Base-by-base conservation (phyloP, 2,888 invertebrate species). In the Troilus luridus region DNA sequence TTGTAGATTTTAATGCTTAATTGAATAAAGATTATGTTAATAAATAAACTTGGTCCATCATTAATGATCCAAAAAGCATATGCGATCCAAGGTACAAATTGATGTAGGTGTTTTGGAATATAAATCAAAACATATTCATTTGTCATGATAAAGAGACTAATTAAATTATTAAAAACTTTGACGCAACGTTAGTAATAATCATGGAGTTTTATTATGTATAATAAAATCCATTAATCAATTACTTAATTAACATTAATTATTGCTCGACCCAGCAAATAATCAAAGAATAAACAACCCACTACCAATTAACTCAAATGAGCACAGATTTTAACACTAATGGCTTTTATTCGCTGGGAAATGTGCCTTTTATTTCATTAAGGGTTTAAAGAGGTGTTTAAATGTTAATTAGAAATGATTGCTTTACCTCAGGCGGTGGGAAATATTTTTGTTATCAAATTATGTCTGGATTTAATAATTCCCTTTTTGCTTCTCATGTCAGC, bases 291-390 rank as follows among this genome's bases (percentile, higher is more conserved):
- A 67, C 7, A 67, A 67, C 67, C 67, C 64, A 67, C 5, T 10
- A 0, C 24, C 24, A 67, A 77, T 77, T 77, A 77, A 41, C 27
- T 6, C 72, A 77, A 77, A 77, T 77, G 72, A 77, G 72, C 72
- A 27, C 17, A 41, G 72, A 77, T 77, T 77, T 27, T 8, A 77
- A 17, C 72, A 77, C 27, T 77, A 77, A 41, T 41, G 27, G 72
- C 72, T 41, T 77, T 77, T 77, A 41, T 77, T 41, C 41, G 72
- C 27, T 77, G 72, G 0, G 72, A 19, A 19, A 41, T 77, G 19
- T 77, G 72, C 27, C 72, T 77, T 77, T 77, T 77, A 41, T 77
- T 77, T 77, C 72, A 77, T 77, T 41, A 77, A 77, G 27, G 41
- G 72, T 77, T 77, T 77, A 77, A 77, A 77, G 72, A 77, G 72